These are phyloP conservation scores for Onchidella celtica DNA, from an alignment of 2,888 invertebrate species.

Conservation along the genomic window DNA sequence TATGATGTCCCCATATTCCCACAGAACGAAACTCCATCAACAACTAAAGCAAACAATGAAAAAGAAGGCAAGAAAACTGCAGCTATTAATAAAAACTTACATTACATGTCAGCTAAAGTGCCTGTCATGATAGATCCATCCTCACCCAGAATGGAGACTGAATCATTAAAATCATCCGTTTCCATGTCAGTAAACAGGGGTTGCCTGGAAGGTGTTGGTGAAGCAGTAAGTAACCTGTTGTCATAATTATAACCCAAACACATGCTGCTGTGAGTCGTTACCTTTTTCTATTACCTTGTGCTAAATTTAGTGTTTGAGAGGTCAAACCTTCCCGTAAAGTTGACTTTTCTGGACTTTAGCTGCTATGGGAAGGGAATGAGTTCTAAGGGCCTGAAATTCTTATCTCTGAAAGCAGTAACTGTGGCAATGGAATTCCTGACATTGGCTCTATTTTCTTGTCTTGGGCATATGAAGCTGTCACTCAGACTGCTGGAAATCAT, in stretches of 20 bases:
- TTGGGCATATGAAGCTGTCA: no score
- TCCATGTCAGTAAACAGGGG: slow-evolving; percentile 29
- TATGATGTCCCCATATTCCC: background rate
- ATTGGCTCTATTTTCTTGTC: no score
- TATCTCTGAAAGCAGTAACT: no score
- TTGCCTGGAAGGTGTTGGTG: slow-evolving; percentile 30
- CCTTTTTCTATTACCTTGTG: no score
- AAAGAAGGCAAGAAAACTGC: background rate
- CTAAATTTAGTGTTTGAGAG: no score
- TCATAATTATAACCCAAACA: background rate
- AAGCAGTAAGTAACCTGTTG: slow-evolving; percentile 13
- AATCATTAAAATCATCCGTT: background rate
- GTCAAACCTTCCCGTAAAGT: no score
- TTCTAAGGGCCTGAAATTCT: no score
- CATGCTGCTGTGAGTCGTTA: no score
- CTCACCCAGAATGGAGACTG: background rate
- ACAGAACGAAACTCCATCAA: background rate
- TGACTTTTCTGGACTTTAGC: no score
- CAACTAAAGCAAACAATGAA: background rate
- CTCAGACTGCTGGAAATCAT: no score
- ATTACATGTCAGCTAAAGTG: background rate
- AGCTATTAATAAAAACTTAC: background rate
- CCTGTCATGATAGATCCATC: background rate
- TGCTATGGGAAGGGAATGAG: background rate
- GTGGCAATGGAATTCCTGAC: no score